Evolutionary conservation across 2,888 invertebrate species (phyloP).

Genomic region (Brachylomia viminalis): DNA sequence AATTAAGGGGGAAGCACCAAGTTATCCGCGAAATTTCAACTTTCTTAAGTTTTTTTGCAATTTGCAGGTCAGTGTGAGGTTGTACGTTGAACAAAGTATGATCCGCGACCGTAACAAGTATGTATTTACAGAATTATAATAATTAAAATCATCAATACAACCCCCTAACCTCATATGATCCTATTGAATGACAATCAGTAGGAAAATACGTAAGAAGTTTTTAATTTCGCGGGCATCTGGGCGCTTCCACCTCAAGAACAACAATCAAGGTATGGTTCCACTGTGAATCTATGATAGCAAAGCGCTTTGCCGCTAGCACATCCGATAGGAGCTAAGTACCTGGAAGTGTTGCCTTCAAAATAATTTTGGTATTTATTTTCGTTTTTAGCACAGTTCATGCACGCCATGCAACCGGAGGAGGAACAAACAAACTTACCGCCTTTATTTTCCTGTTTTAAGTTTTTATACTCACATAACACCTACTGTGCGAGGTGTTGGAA

Average conservation of each 20-base stretch:
- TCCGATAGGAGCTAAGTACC: not conserved
- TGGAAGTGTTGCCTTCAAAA: not conserved
- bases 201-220: too few relatives aligned
- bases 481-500: not conserved
- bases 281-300: not conserved
- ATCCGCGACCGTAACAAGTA: too few relatives aligned
- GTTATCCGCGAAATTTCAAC: too few relatives aligned
- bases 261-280: slow-evolving; percentile 21
- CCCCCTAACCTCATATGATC: too few relatives aligned
- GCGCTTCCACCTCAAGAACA: too few relatives aligned
- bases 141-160: too few relatives aligned
- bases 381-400: not conserved
- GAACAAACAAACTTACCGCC: slow-evolving; percentile 6
- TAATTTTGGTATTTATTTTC: not conserved
- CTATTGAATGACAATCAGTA: too few relatives aligned
- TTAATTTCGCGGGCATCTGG: too few relatives aligned
- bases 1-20: not conserved
- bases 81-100: too few relatives aligned
- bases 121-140: too few relatives aligned
- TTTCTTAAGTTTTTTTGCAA: too few relatives aligned
- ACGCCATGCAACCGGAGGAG: slow-evolving; percentile 18
- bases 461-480: not conserved
- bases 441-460: not conserved
- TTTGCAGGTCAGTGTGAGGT: too few relatives aligned
- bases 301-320: slow-evolving; percentile 24